Base-by-base conservation (phyloP, 2,888 invertebrate species). In the Polia nebulosa region DNA sequence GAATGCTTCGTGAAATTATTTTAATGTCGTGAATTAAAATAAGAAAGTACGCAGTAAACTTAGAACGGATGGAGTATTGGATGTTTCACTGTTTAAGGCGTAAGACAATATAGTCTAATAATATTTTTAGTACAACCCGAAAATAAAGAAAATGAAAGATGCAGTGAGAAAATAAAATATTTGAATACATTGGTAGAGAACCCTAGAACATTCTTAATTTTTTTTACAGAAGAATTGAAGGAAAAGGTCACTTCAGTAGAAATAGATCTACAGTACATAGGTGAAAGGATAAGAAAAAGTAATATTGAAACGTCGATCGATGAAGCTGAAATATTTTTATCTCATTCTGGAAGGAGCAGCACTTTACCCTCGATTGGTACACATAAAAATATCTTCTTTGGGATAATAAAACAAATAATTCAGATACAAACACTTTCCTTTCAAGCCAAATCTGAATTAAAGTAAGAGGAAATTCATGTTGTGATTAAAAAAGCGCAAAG, bases 1-100 rank as follows among this genome's bases (percentile, higher is more conserved):
- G 84, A 88, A 82, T 80, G 76, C 79, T 84, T 76, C 70, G 78
- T 73, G 72, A 72, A 80, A 81, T 82, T 73, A 85, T 87, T 88
- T 85, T 83, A 63, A 76, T 75, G 74, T 72, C 74, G 82, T 81
- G 60, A 78, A 81, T 78, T 76, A 81, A 78, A 81, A 78, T 75
- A 80, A 76, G 74, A 67, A 77, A 76, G 72, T 79, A 72, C 72
- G 56, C 63, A 61, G 77, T 65, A 64, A 76, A 62, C 64, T 70
- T 72, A 73, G 72, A 62, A 49, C 45, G 15, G 32, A 62, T 55
- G 22, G 51, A 51, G 36, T 65, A 81, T 61, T 77, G 51, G 29
- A 56, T 51, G 56, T 15, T 52, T 8, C 15, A 22, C 15, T 56
- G 20, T 56, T 56, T 25, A 13, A 45, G 22, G 17, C 1, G 11